Evolutionary conservation across 2,888 invertebrate genomes (phyloP), one percentile per base, ranked within the genome.

Genomic region (Abscondita cerata): DNA sequence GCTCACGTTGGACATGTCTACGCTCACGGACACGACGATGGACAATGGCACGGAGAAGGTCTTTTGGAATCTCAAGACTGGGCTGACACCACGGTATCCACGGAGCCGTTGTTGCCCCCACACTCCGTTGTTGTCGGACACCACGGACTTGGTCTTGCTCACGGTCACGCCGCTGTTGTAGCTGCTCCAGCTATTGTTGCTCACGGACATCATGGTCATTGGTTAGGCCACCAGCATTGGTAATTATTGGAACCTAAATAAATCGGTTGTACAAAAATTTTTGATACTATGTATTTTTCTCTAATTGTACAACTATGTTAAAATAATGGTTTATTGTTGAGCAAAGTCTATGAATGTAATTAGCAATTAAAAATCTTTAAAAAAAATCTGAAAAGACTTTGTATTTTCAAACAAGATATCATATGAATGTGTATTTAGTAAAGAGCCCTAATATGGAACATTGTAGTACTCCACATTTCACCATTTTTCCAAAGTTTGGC

Each of bases 31-130:
- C 59, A 67, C 31, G 64, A 57, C 51, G 66, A 61, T 53, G 58
- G 67, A n/a, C 59, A 61, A 41, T 59, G 62, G 47, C 63, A 61
- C 40, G 57, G 53, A 6, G 68, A 68, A 59, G 68, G 66, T 11
- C 61, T 59, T 15, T 34, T 59, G 38, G 60, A 54, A 40, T 58
- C 53, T 31, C 51, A 50, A 38, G 47, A 52, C 25, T 64, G 62
- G 47, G 65, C 63, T 40, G 54, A 61, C 25, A 25, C 6, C 38
- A 50, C 33, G 56, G 50, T 16, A 57, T 52, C 9, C 59, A 57
- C 19, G 62, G 54, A 19, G 64, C 62, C 38, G 54, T 64, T 12
- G 62, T 62, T 11, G 64, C 67, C 4, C 4, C 64, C 64, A 25
- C 52, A 41, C 19, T 46, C 47, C 11, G 51, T 46, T 11, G 13